A percentile compares a stretch with the other conserved stretches of the same genome.
Evolutionary conservation across 2,888 invertebrate species (phyloP).

Genomic region (Lasioglossum morio): DNA sequence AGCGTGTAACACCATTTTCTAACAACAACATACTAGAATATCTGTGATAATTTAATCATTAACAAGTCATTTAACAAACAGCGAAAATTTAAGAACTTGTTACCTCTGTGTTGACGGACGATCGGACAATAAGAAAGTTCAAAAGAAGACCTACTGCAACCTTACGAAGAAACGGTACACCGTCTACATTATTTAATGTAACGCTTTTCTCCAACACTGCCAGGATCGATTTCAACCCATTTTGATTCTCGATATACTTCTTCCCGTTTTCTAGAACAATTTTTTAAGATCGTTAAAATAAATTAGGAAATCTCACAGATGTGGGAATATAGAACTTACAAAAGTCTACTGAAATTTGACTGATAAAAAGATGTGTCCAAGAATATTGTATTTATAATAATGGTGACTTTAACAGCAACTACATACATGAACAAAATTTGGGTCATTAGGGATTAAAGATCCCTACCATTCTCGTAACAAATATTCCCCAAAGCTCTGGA

Average conservation of each 20-base stretch:
- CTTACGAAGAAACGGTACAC: constrained; percentile 86
- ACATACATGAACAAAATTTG: constrained; percentile 51
- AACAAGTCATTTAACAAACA: not conserved
- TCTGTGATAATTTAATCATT: not conserved
- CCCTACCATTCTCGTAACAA: constrained; percentile 92
- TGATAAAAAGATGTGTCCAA: not conserved
- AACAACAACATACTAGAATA: constrained; percentile 6
- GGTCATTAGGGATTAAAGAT: constrained; percentile 39
- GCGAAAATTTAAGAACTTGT: not conserved
- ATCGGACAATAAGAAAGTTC: constrained; percentile 92
- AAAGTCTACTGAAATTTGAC: constrained; percentile 1
- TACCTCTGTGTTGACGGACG: constrained; percentile 87
- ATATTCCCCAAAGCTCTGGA: constrained; percentile 95
- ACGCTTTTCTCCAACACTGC: constrained; percentile 74
- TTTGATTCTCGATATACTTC: constrained; percentile 79
- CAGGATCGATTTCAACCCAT: constrained; percentile 85
- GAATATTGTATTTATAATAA: constrained; percentile 18
- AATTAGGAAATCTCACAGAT: not conserved
- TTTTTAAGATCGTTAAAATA: constrained; percentile 9
- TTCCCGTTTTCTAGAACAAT: constrained; percentile 78
- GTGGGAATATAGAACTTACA: not conserved
- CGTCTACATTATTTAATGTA: constrained; percentile 69
- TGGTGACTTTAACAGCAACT: constrained; percentile 40
- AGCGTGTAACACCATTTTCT: constrained; percentile 79
- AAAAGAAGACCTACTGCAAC: constrained; percentile 91